These are phyloP conservation scores for Thera obeliscata DNA, from an alignment of 2,888 invertebrate species.

Conservation along the genomic window DNA sequence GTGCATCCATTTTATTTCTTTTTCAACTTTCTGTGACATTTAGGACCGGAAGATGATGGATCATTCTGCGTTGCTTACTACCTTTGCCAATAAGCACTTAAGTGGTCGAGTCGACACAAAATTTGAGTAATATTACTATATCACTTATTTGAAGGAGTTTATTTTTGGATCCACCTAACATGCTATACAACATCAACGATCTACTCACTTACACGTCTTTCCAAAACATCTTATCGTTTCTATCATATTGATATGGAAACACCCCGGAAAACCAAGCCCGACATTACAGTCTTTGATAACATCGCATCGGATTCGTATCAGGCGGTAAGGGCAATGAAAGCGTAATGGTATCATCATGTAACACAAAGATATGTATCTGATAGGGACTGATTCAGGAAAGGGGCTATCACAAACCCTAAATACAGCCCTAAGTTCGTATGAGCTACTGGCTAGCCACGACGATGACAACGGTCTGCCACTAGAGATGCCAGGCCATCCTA, in stretches of 20 bases:
- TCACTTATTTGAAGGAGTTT: not conserved
- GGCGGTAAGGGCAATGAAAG: slow-evolving; percentile 44
- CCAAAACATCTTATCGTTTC: slow-evolving; percentile 11
- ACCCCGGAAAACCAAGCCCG: slow-evolving; percentile 24
- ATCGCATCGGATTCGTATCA: slow-evolving; percentile 38
- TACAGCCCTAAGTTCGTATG: not conserved
- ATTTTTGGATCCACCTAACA: not conserved
- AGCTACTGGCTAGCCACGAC: too few relatives aligned
- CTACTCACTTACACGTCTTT: not conserved
- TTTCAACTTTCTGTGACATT: too few relatives aligned
- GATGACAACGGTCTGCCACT: not conserved
- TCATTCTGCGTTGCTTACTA: too few relatives aligned
- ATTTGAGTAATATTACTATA: too few relatives aligned
- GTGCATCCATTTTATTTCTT: not conserved
- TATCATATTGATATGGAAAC: slow-evolving; percentile 18
- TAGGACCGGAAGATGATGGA: too few relatives aligned
- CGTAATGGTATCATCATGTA: slow-evolving; percentile 50
- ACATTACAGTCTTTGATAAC: slow-evolving; percentile 29
- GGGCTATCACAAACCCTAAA: not conserved
- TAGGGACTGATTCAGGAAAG: slow-evolving; percentile 18
- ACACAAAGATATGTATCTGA: slow-evolving; percentile 48
- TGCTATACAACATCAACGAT: not conserved
- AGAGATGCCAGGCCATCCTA: not conserved
- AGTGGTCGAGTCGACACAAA: too few relatives aligned
- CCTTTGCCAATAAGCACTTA: too few relatives aligned